phyloP scores from a whole-genome alignment of 2,113 vertebrate genomes.

The Galemys pyrenaicus region DNA sequence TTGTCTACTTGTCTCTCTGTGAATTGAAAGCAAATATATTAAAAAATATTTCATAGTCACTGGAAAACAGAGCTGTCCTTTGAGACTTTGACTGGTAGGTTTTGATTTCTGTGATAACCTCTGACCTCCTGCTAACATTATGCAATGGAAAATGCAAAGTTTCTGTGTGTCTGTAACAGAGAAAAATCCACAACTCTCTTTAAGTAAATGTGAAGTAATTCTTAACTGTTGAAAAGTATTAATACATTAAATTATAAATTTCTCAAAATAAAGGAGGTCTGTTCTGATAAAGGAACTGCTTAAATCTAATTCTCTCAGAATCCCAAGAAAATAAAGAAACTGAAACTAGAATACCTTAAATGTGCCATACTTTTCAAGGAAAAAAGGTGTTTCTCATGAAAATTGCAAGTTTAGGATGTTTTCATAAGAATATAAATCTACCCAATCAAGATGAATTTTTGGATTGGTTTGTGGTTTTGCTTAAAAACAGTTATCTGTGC shows the following conservation, averaged over 20 bases:
- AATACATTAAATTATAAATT: not conserved
- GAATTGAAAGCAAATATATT: not conserved
- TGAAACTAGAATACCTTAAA: not conserved
- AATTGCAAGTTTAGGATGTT: constrained; percentile 39
- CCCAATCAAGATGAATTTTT: constrained; percentile 4
- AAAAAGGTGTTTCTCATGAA: not conserved
- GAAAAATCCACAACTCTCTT: not conserved
- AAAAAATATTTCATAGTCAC: not conserved
- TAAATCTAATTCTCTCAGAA: not conserved
- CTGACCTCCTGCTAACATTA: too few relatives aligned
- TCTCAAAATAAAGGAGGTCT: not conserved
- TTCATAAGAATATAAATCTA: not conserved
- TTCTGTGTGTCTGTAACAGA: not conserved
- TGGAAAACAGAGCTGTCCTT: not conserved
- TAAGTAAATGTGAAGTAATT: not conserved
- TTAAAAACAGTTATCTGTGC: not conserved
- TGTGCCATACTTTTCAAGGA: not conserved
- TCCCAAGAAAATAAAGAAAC: constrained; percentile 21
- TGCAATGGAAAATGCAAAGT: fast-evolving
- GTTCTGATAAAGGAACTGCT: not conserved
- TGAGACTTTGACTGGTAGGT: not conserved
- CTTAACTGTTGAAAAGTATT: not conserved
- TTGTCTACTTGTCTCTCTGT: not conserved
- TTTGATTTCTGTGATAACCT: not conserved
- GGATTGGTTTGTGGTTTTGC: not conserved